A percentile compares a stretch with the other conserved stretches of the same genome.
Evolutionary conservation across 2,888 invertebrate genomes (phyloP).

Genomic region (Gandaritis pyraliata): DNA sequence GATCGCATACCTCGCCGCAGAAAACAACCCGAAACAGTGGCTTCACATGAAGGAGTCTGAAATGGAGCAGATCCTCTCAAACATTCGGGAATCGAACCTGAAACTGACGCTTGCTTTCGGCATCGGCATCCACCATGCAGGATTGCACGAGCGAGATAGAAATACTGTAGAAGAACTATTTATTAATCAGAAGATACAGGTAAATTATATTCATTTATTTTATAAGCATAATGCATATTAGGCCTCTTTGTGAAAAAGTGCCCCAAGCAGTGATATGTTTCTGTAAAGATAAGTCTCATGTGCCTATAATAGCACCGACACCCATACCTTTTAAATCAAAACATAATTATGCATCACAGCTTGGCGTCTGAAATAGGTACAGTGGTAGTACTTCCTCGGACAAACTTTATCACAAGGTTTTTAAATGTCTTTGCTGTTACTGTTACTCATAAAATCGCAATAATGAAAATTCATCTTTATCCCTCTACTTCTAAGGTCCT

Average conservation of each 20-base stretch:
- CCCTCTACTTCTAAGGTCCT: slow-evolving; percentile 86
- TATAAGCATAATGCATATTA: no score
- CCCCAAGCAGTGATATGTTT: no score
- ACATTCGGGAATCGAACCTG: slow-evolving; percentile 93
- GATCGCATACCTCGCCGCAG: slow-evolving; percentile 94
- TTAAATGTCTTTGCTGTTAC: background rate
- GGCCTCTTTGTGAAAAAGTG: no score
- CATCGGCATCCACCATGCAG: slow-evolving; percentile 99
- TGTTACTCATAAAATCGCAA: background rate
- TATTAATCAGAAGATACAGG: slow-evolving; percentile 97
- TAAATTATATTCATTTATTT: no score
- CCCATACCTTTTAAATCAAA: no score
- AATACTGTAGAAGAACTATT: slow-evolving; percentile 97
- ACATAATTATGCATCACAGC: no score
- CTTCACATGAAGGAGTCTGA: slow-evolving; percentile 93
- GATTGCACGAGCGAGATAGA: slow-evolving; percentile 96
- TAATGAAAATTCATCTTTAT: slow-evolving; percentile 5
- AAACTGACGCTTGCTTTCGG: slow-evolving; percentile 98
- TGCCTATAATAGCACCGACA: no score
- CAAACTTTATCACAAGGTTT: no score
- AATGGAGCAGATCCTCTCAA: slow-evolving; percentile 90
- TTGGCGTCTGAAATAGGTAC: no score
- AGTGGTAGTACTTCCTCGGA: no score
- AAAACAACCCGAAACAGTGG: slow-evolving; percentile 98
- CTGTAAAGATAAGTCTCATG: no score